Evolutionary conservation across 2,113 vertebrate genomes (phyloP), one percentile per base, ranked within the genome.

Genomic region (Meles meles): DNA sequence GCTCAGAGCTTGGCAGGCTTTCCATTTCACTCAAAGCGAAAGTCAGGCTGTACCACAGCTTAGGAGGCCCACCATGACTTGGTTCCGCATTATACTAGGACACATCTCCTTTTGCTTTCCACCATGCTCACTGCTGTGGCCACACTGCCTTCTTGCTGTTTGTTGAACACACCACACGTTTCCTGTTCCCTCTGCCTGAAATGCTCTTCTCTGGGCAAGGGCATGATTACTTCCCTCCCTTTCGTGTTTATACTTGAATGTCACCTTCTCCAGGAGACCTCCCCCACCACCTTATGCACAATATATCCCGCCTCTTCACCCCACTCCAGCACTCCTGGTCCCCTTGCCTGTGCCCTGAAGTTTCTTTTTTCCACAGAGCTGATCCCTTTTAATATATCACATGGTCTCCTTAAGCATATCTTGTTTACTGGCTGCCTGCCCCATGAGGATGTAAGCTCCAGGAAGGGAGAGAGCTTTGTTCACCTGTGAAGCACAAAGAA

Each of bases 121-220:
- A 1, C 15, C 1, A 8, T 0, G 2, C 63, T 39, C 42, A 0
- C 11, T 10, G 42, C 6, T 42, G 63, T 13, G 17, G n/a, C 21
- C 44, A 34, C 6, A 0, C 72, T 14, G 21, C 44, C 39, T 77
- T 55, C 83, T 67, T 39, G 6, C 80, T n/a, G 4, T 86, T 69
- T 7, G 76, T 29, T 23, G 17, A 59, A 44, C 55, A 57, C 2
- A 37, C 7, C 12, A 4, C 23, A 1, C 39, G 3, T 5, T 39
- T 21, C 57, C 42, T 39, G 4, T 47, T 39, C 44, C 37, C 17
- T 82, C 82, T 7, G 37, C 49, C 44, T 69, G 6, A 18, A 42
- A 17, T 9, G 6, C 20, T 39, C 21, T 47, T 59, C 42, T 23
- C 42, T 34, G 0, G 7, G 5, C 2, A n/a, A 93, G 10, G 65